These are phyloP conservation scores for Octopus sinensis DNA, from an alignment of 1,140 invertebrate genomes.

Conservation along the genomic window DNA sequence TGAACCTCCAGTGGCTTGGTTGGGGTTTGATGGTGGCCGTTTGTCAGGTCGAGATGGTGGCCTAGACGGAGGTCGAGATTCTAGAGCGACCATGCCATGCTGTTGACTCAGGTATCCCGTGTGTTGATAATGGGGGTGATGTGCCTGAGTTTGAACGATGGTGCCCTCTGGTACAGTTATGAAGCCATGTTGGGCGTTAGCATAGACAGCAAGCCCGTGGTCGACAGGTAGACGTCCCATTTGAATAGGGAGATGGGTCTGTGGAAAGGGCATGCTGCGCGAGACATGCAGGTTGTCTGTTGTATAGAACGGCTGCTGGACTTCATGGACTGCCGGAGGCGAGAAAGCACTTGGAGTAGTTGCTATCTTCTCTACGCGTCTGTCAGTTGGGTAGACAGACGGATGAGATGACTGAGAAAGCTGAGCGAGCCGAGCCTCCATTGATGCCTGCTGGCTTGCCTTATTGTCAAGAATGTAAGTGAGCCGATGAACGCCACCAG, in stretches of 20 bases:
- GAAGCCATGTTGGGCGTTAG: not conserved
- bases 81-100: conserved; percentile 6
- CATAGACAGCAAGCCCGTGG: not conserved
- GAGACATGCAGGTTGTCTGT: conserved; percentile 11
- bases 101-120: not conserved
- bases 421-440: conserved; percentile 14
- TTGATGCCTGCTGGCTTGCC: not conserved
- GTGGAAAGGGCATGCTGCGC: conserved; percentile 8
- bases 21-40: conserved; percentile 14
- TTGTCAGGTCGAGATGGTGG: conserved; percentile 13
- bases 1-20: not conserved
- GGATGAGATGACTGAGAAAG: conserved; percentile 18
- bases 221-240: conserved; percentile 7
- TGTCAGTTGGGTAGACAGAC: conserved; percentile 14
- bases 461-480: not conserved
- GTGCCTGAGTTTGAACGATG: conserved; percentile 6
- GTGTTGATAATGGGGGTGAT: conserved; percentile 16
- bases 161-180: conserved; percentile 10
- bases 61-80: conserved; percentile 9
- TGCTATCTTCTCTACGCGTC: conserved; percentile 7
- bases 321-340: conserved; percentile 26
- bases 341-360: conserved; percentile 22
- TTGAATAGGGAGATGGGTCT: not conserved
- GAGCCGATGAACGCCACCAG: not conserved
- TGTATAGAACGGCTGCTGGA: conserved; percentile 11